Conservation (phyloP, 2,888 invertebrate species). For the Dastarcus helophoroides region DNA sequence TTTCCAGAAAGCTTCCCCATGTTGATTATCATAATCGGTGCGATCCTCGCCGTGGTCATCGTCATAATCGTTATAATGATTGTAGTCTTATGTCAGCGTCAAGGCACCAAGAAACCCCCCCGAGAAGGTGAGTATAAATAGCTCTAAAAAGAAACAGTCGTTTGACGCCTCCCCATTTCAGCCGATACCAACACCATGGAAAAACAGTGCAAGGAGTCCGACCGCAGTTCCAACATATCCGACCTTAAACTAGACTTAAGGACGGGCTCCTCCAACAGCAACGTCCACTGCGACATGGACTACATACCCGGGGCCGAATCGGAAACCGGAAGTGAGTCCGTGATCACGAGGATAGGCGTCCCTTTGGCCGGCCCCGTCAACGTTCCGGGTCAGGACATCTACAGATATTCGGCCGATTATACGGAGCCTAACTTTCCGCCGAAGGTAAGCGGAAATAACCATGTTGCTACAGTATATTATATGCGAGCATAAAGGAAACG, state of each 20-base stretch:
- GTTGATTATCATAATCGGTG: constrained; percentile 72
- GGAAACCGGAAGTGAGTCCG: constrained; percentile 43
- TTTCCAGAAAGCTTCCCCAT: constrained; percentile 64
- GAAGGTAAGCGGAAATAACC: constrained; percentile 37
- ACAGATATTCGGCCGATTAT: constrained; percentile 63
- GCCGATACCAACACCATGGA: constrained; percentile 44
- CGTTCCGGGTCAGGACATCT: constrained; percentile 56
- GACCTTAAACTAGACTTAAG: constrained; percentile 82
- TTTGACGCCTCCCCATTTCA: constrained; percentile 17
- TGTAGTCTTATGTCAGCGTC: constrained; percentile 68
- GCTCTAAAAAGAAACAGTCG: too few relatives aligned
- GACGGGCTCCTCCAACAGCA: constrained; percentile 69
- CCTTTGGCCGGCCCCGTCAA: constrained; percentile 71
- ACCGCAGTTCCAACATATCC: constrained; percentile 84
- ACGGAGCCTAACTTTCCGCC: constrained; percentile 69
- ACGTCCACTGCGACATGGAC: constrained; percentile 47
- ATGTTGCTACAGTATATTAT: too few relatives aligned
- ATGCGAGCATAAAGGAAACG: too few relatives aligned
- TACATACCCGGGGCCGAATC: constrained; percentile 43
- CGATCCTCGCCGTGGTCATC: constrained; percentile 77
- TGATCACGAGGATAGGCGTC: constrained; percentile 50
- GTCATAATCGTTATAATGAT: constrained; percentile 74
- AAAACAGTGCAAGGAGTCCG: constrained; percentile 62
- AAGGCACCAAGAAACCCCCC: constrained; percentile 46
- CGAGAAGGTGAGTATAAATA: constrained; percentile 30